These are phyloP conservation scores for Nomada flava DNA, from an alignment of 2,888 invertebrate genomes.

Conservation along the genomic window DNA sequence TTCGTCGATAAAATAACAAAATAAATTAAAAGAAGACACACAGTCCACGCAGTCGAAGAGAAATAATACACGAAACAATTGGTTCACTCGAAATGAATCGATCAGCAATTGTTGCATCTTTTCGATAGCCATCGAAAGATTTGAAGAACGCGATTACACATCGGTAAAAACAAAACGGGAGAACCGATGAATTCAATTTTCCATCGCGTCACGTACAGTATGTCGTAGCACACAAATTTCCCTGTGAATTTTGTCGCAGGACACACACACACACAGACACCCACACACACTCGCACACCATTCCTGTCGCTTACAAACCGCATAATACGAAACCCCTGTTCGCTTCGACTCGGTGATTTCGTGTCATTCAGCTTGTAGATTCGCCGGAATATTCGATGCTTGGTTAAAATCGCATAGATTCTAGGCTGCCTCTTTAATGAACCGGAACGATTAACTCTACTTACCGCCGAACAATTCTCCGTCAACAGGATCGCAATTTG, in stretches of 20 bases:
- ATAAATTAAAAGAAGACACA: too few species aligned
- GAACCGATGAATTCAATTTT: constrained; percentile 32
- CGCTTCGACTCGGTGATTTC: constrained; percentile 63
- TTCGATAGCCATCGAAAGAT: constrained; percentile 1
- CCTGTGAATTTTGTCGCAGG: constrained; percentile 50
- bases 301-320: constrained; percentile 65
- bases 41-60: too few species aligned
- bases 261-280: constrained; percentile 1
- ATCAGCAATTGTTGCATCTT: not conserved
- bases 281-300: constrained; percentile 13
- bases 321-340: constrained; percentile 68
- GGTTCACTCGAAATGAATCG: constrained; percentile 16
- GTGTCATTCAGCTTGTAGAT: constrained; percentile 59
- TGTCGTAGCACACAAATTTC: constrained; percentile 18
- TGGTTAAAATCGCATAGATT: constrained; percentile 57
- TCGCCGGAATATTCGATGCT: constrained; percentile 53
- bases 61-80: not conserved
- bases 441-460: constrained; percentile 60
- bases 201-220: constrained; percentile 33
- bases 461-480: constrained; percentile 45
- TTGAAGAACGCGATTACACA: not conserved
- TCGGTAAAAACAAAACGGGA: not conserved
- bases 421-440: constrained; percentile 46
- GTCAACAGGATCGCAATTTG: constrained; percentile 44
- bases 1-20: not conserved